Evolutionary conservation across 2,797 vertebrate species (phyloP).

Genomic region (Petrocephalus schoutedeni): DNA sequence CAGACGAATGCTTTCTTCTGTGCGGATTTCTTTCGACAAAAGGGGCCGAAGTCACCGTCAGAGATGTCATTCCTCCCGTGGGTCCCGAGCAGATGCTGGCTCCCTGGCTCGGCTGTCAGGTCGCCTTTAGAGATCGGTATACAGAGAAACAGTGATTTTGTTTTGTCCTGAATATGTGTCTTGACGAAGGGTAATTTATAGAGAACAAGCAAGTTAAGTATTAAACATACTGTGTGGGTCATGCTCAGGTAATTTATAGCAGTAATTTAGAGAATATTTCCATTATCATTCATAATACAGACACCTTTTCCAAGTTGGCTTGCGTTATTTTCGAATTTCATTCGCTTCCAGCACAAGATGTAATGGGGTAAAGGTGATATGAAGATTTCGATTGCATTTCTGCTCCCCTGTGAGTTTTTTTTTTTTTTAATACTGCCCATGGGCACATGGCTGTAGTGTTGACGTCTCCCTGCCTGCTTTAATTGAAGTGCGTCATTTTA

Average conservation of each 20-base stretch:
- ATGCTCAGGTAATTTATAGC: not conserved
- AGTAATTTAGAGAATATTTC: not conserved
- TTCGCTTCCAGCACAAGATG: not conserved
- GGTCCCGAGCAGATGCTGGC: not conserved
- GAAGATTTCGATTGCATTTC: conserved; percentile 57
- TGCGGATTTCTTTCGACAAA: not conserved
- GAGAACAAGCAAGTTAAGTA: not conserved
- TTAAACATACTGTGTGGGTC: not conserved
- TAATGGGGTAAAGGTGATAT: not conserved
- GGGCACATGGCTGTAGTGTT: conserved; percentile 56
- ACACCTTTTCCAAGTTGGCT: not conserved
- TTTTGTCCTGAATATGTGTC: not conserved
- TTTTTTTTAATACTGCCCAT: conserved; percentile 45
- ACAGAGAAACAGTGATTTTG: not conserved
- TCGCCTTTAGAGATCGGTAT: not conserved
- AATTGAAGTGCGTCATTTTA: conserved; percentile 68
- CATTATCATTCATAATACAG: not conserved
- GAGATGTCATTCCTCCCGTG: not conserved
- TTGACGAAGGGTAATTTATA: not conserved
- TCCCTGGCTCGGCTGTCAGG: not conserved
- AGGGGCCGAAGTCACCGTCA: not conserved
- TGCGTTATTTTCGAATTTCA: not conserved
- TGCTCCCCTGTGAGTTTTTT: conserved; percentile 46
- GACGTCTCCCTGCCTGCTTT: conserved; percentile 57
- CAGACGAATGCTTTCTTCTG: not conserved